Percentiles rank a stretch among this genome's conserved stretches.
phyloP scores from a whole-genome alignment of 2,113 vertebrate genomes.

The Gobio gobio region DNA sequence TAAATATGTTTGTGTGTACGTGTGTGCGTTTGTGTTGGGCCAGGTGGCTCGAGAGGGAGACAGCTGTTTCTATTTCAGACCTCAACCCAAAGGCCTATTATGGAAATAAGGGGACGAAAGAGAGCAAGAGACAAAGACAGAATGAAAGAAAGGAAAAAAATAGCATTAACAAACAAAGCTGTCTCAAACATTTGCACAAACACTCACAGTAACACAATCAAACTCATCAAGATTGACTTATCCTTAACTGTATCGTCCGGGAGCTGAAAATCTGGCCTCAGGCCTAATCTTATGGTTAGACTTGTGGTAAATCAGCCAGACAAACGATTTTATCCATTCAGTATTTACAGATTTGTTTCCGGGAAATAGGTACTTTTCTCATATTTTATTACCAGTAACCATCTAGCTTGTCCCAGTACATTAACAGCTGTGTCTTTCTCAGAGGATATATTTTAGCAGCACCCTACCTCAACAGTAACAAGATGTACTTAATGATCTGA shows the following conservation, averaged over 20 bases:
- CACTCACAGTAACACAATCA: constrained; percentile 13
- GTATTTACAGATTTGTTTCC: neutral
- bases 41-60: constrained; percentile 41
- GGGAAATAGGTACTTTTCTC: neutral
- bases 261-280: neutral
- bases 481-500: constrained; percentile 32
- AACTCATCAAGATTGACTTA: constrained; percentile 2
- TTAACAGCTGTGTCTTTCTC: neutral
- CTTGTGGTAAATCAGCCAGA: neutral
- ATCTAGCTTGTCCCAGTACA: neutral
- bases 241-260: neutral
- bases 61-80: constrained; percentile 49
- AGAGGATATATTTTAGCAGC: constrained; percentile 2
- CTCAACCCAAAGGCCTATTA: constrained; percentile 25
- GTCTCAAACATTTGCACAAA: constrained; percentile 27
- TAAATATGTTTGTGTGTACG: constrained; percentile 11
- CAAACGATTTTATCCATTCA: neutral
- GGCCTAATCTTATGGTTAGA: neutral
- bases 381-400: constrained; percentile 36
- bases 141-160: neutral
- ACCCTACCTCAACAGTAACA: constrained; percentile 19
- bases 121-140: constrained; percentile 2
- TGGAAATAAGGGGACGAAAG: neutral
- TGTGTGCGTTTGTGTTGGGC: neutral
- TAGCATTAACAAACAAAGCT: neutral